Evolutionary conservation across 2,113 vertebrate genomes (phyloP).

Genomic region (Ceyx cyanopectus): DNA sequence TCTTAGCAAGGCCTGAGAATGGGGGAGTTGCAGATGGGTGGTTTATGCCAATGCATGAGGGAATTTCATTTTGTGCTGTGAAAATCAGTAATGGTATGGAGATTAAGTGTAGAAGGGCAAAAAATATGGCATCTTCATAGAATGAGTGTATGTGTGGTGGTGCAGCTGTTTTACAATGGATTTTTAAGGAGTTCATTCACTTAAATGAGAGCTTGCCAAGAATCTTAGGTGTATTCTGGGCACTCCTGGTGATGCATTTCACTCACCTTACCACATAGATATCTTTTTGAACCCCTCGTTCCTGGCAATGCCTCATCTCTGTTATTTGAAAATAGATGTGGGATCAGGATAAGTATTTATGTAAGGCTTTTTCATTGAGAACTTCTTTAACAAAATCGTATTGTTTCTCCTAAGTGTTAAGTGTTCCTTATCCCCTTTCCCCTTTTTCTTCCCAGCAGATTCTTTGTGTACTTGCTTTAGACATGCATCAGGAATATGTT

Average conservation of each 20-base stretch:
- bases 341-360: background rate
- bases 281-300: background rate
- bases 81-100: background rate
- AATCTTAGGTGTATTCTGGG: background rate
- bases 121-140: background rate
- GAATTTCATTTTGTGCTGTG: background rate
- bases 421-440: background rate
- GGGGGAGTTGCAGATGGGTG: background rate
- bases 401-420: background rate
- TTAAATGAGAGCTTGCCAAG: background rate
- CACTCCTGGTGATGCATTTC: background rate
- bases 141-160: background rate
- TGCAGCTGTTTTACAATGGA: background rate
- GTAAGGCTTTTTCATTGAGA: background rate
- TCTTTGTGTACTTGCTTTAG: conserved; percentile 20
- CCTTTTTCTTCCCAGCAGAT: background rate
- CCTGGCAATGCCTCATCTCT: background rate
- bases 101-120: background rate
- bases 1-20: background rate
- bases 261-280: background rate
- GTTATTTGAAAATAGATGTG: background rate
- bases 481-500: conserved; percentile 1
- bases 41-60: background rate
- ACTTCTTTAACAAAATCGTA: background rate
- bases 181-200: background rate